These are phyloP conservation scores for Centropus bengalensis DNA, from an alignment of 2,113 vertebrate species.

Conservation along the genomic window DNA sequence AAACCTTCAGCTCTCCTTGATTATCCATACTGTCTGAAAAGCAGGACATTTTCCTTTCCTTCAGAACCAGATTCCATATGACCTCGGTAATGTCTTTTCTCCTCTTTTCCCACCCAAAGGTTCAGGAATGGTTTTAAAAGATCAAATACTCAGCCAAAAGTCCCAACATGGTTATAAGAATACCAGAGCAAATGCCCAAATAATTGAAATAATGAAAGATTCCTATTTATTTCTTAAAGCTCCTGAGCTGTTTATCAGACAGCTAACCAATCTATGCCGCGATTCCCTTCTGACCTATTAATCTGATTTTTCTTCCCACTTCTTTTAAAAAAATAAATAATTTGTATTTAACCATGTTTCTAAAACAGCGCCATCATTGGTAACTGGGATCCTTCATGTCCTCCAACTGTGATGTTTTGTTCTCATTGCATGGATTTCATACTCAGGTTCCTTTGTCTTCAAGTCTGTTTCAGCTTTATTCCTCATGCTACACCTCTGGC, in stretches of 20 bases:
- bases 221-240: neutral
- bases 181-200: neutral
- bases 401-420: neutral
- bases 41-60: neutral
- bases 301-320: neutral
- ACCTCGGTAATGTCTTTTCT: neutral
- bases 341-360: neutral
- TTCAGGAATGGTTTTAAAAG: neutral
- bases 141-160: neutral
- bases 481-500: neutral
- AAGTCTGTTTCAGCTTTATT: neutral
- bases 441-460: neutral
- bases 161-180: neutral
- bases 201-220: neutral
- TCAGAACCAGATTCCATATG: neutral
- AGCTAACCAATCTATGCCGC: neutral
- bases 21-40: neutral
- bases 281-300: neutral
- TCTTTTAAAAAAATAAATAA: neutral
- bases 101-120: neutral
- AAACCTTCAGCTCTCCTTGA: neutral
- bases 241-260: neutral
- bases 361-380: neutral
- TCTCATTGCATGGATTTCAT: neutral
- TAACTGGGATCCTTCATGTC: neutral